Evolutionary conservation across 2,113 vertebrate species (phyloP), one percentile per base, ranked within the genome.

Genomic region (Cololabis saira): DNA sequence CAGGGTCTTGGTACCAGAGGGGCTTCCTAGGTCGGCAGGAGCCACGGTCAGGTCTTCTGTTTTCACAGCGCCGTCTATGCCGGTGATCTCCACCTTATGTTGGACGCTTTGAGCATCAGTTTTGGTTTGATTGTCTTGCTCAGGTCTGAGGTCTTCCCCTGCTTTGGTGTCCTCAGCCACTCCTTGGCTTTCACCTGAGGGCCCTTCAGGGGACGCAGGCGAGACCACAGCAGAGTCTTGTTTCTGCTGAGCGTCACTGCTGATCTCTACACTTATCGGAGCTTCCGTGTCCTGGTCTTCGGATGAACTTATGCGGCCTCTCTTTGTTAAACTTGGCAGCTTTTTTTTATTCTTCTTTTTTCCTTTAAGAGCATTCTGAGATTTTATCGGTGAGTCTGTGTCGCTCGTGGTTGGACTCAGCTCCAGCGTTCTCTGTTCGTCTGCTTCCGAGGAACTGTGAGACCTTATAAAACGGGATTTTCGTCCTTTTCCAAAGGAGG

Each of bases 361-460:
- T 43, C 84, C 83, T 87, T 93, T 93, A 9, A 82, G 83, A 78
- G 86, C 85, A 3, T 93, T 87, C 37, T 91, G 90, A 75, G 87
- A 82, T 79, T 94, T 93, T 60, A 90, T 75, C 2, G 93, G 92
- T 2, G 93, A 93, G 21, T 94, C 93, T 47, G 91, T 92, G 75
- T 94, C 92, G 49, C 93, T 94, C 61, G 92, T 93, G 11, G 91
- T 80, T 5, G 92, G 93, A 65, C 93, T 94, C 12, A 93, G 87
- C 67, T 93, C 93, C n/a, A 93, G 81, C 57, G 91, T 92, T 56
- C 88, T 90, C 67, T 93, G 91, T 74, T 94, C 93, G 12, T 94
- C 93, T 17, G 92, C 93, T 80, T 94, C 93, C 24, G 93, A 92
- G 55, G 93, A 91, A 69, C 93, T 94, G 75, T 93, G 92, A 78